A percentile compares a stretch with the other conserved stretches of the same genome.
phyloP scores from a whole-genome alignment of 2,113 vertebrate species.

The Tylochromis polylepis region DNA sequence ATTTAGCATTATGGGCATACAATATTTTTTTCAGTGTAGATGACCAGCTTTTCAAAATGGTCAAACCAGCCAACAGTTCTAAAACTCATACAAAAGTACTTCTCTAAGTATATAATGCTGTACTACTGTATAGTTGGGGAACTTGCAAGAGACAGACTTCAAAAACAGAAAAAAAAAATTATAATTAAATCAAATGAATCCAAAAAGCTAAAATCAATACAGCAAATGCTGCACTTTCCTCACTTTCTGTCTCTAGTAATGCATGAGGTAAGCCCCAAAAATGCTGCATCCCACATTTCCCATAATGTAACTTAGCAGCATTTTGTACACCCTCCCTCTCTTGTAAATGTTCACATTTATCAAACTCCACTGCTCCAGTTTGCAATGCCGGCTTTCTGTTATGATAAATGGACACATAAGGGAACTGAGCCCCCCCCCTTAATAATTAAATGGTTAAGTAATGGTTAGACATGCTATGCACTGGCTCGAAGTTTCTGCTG shows the following conservation, averaged over 20 bases:
- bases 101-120: not conserved
- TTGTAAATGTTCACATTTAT: conserved; percentile 8
- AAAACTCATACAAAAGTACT: not conserved
- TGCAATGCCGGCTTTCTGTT: not conserved
- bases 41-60: not conserved
- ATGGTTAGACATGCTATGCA: not conserved
- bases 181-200: not conserved
- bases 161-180: not conserved
- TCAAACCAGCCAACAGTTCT: not conserved
- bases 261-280: not conserved
- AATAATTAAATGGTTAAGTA: not conserved
- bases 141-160: not conserved
- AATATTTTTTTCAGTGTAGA: not conserved
- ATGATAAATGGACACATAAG: not conserved
- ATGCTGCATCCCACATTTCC: not conserved
- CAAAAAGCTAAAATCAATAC: not conserved
- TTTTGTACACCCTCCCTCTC: not conserved
- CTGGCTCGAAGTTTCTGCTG: not conserved
- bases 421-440: not conserved
- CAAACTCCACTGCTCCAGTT: not conserved
- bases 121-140: not conserved
- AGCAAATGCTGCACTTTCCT: not conserved
- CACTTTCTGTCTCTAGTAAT: not conserved
- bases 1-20: not conserved
- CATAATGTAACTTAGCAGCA: conserved; percentile 5